Conservation (phyloP, 2,113 vertebrate species). For the Suncus etruscus region DNA sequence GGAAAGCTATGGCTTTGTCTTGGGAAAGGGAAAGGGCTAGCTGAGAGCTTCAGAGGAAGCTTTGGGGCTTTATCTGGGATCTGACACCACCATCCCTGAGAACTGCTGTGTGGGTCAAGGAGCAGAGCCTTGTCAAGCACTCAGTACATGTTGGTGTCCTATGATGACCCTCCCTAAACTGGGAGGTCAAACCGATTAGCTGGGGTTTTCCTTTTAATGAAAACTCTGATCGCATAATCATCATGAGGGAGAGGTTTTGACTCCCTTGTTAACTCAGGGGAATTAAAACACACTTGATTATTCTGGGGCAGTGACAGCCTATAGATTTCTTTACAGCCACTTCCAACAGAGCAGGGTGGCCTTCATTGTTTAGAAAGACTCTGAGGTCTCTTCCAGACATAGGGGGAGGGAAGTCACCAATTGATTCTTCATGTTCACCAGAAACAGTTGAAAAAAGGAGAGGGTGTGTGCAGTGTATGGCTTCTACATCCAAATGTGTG, state of each 20-base stretch:
- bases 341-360: fast-evolving
- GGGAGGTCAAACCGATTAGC: conserved; percentile 54
- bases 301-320: background rate
- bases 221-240: conserved; percentile 53
- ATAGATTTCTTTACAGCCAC: background rate
- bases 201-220: conserved; percentile 55
- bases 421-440: background rate
- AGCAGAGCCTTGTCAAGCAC: background rate
- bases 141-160: conserved; percentile 33
- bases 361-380: background rate
- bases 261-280: background rate
- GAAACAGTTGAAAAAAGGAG: background rate
- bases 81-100: background rate
- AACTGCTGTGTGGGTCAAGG: background rate
- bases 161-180: conserved; percentile 3
- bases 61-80: background rate
- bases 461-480: fast-evolving
- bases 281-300: conserved; percentile 41
- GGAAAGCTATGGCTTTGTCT: background rate
- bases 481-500: background rate
- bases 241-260: conserved; percentile 1
- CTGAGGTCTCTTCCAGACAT: background rate
- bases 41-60: background rate
- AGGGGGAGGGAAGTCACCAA: background rate
- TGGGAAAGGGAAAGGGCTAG: background rate